A percentile compares a stretch with the other conserved stretches of the same genome.
Evolutionary conservation across 2,888 invertebrate genomes (phyloP).

Genomic region (Anaspis maculata): DNA sequence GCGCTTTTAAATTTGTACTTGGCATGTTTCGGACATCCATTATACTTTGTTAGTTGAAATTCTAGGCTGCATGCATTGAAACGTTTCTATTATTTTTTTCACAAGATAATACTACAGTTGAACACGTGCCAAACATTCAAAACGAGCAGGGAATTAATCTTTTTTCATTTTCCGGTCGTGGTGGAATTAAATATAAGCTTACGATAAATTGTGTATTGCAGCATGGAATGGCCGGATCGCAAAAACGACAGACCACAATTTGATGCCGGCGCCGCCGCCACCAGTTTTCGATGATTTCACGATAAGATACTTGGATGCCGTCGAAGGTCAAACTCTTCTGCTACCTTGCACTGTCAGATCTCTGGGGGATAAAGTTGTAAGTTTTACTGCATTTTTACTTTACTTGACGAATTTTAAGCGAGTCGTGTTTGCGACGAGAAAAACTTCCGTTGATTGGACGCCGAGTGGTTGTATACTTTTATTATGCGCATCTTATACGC

Average conservation of each 20-base stretch:
- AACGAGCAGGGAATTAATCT: constrained; percentile 10
- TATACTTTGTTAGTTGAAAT: constrained; percentile 9
- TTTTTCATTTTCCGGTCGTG: constrained; percentile 3
- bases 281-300: constrained; percentile 30
- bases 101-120: constrained; percentile 13
- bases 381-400: constrained; percentile 22
- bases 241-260: constrained; percentile 9
- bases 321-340: constrained; percentile 37
- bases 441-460: too few relatives aligned
- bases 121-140: constrained; percentile 14
- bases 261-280: constrained; percentile 13
- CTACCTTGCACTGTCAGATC: constrained; percentile 39
- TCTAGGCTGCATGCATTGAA: constrained; percentile 3
- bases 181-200: constrained; percentile 13
- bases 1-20: too few relatives aligned
- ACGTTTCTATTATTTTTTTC: constrained; percentile 1
- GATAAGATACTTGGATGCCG: constrained; percentile 32
- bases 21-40: constrained; percentile 12
- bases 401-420: too few relatives aligned
- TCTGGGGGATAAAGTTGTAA: constrained; percentile 41
- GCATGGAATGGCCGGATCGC: not conserved
- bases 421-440: too few relatives aligned
- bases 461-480: too few relatives aligned
- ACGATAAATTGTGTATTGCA: constrained; percentile 10
- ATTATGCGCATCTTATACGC: too few relatives aligned